Base-by-base conservation (phyloP, 1,140 invertebrate species). In the Monomorium pharaonis region DNA sequence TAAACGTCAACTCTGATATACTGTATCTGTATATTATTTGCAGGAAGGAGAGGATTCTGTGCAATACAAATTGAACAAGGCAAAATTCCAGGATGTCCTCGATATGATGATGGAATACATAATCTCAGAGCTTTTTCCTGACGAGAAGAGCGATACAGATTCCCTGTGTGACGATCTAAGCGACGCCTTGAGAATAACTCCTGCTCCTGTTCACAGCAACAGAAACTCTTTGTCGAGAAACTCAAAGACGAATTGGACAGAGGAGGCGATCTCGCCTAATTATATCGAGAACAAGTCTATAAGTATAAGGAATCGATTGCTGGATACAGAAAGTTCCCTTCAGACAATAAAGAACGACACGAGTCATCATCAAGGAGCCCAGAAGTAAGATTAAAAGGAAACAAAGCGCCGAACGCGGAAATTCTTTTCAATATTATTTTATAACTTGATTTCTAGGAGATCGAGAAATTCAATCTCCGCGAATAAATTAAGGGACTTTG, bases 81-180 rank as follows among this genome's bases (percentile, higher is more conserved):
- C 91, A 78, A 75, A 81, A 1, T 62, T 92, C 33, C 91, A 94
- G 77, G 89, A 93, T 33, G 89, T 95, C 62, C 77, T 94, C 33
- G 89, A 94, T 74, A 75, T 91, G 63, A 84, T 95, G 30, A 69
- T 92, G 27, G 92, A 94, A 47, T 91, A 92, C 67, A 81, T 95
- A 67, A 92, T 88, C 54, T 89, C 90, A 4, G 85, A 94, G 83
- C 47, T 95, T 2, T 81, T 90, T 44, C 86, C 85, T 63, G 85
- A 91, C 16, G 89, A 92, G 42, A 86, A 90, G 63, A 87, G 87
- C 72, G 83, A 93, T n/a, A 85, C 86, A 42, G 88, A 93, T 77
- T 88, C 81, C 10, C 70, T 91, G 24, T 75, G 49, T 9, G 77
- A 92, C 37, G 87, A 93, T 62, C 89, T 94, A 12, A 91, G 93